Percentiles rank a stretch among this genome's conserved stretches.
These are phyloP conservation scores for Linyphia triangularis DNA, from an alignment of 2,888 invertebrate genomes.

Conservation along the genomic window DNA sequence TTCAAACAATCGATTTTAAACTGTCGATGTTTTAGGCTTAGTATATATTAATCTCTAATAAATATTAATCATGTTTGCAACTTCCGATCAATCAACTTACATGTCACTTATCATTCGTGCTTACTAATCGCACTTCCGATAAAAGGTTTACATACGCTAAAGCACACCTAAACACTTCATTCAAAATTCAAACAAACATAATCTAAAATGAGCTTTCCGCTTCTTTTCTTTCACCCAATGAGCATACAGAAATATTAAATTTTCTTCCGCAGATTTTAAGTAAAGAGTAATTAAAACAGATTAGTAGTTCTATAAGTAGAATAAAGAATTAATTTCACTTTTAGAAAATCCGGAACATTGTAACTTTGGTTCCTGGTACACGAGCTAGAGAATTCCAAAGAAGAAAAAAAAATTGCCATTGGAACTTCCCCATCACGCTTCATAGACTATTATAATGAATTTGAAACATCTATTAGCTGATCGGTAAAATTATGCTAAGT, in stretches of 20 bases:
- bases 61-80: too few relatives aligned
- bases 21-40: too few relatives aligned
- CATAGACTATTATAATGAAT: not conserved
- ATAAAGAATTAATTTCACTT: not conserved
- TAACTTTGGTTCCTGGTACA: not conserved
- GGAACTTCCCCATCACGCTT: not conserved
- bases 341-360: not conserved
- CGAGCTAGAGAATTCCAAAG: not conserved
- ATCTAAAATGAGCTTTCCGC: too few relatives aligned
- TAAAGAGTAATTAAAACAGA: constrained; percentile 14
- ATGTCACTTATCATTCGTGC: too few relatives aligned
- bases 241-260: not conserved
- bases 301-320: not conserved
- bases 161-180: too few relatives aligned
- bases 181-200: too few relatives aligned
- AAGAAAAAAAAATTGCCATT: not conserved
- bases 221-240: not conserved
- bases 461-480: not conserved
- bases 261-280: not conserved
- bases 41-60: too few relatives aligned
- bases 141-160: too few relatives aligned
- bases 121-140: too few relatives aligned
- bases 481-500: not conserved
- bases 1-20: too few relatives aligned
- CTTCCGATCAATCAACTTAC: too few relatives aligned